A percentile compares a stretch with the other conserved stretches of the same genome.
phyloP scores from a whole-genome alignment of 2,888 invertebrate species.

The Leuctra nigra region DNA sequence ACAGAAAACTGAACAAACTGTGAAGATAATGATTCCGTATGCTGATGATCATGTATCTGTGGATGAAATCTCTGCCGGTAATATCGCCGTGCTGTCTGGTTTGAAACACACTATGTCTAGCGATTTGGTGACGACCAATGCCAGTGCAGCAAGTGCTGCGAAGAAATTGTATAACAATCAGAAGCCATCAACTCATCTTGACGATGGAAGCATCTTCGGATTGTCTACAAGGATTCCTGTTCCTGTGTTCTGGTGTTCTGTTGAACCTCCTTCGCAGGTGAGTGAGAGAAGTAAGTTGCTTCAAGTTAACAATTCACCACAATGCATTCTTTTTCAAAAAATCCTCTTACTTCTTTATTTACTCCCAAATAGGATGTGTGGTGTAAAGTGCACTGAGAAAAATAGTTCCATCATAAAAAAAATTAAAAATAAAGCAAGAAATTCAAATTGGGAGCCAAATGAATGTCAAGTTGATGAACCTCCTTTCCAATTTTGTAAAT shows the following conservation, averaged over 20 bases:
- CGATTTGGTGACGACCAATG: constrained; percentile 61
- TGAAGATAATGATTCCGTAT: constrained; percentile 60
- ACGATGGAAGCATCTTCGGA: constrained; percentile 40
- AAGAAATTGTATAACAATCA: constrained; percentile 42
- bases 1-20: constrained; percentile 57
- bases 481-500: no score
- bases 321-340: no score
- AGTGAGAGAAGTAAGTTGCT: no score
- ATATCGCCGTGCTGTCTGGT: constrained; percentile 85
- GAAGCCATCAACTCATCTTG: constrained; percentile 33
- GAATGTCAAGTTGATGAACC: no score
- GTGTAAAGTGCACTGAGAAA: no score
- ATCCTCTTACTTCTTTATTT: no score
- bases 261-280: constrained; percentile 76
- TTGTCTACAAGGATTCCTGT: constrained; percentile 70
- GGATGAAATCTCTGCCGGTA: constrained; percentile 58
- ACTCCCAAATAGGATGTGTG: no score
- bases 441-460: no score
- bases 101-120: constrained; percentile 64
- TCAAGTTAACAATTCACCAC: no score
- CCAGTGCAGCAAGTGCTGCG: constrained; percentile 51
- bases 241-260: constrained; percentile 94
- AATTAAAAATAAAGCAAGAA: no score
- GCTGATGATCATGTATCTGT: constrained; percentile 88
- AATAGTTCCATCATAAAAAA: no score